Base-by-base conservation (phyloP, 2,888 invertebrate species). In the Meteorus colon region DNA sequence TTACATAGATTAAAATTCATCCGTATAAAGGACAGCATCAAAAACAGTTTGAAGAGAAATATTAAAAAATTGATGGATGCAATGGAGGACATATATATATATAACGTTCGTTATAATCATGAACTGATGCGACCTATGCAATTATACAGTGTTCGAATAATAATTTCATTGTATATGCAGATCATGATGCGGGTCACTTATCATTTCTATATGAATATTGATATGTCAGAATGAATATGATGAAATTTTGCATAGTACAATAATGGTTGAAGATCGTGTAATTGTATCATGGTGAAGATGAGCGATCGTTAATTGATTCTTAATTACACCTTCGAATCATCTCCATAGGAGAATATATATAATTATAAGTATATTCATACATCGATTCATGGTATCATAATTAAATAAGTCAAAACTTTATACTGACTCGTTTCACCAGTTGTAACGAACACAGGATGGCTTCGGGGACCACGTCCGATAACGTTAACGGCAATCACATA, bases 401-500 rank as follows among this genome's bases (percentile, higher is more conserved):
- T 19, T 0, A 19, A 19, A 67, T 51, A 31, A 45, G 45, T 16
- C 24, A 27, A 37, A 68, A 19, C 19, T 34, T 67, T 79, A 77
- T 88, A 91, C 92, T 92, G 93, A 98, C 98, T 97, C 92, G 97
- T 96, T 93, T 98, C 98, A 86, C 97, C 98, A 31, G 99, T 99
- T 81, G 97, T 98, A 86, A 97, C 96, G 86, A 96, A 94, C 63
- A 96, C 96, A 0, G 98, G 95, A 29, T 94, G 91, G 80, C 98
- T 98, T 2, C 97, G 95, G 51, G 95, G 94, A 51, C 99, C 98
- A 78, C 97, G 92, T 62, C 99, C 99, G 82, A 98, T 96, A 90
- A 95, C 95, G 92, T 98, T 99, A 73, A 97, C 97, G 31, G 98
- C 98, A 83, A 97, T 95, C 82, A 99, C 97, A 89, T 95, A 96